Evolutionary conservation across 2,888 invertebrate species (phyloP).

Genomic region (Ectemnius cavifrons): DNA sequence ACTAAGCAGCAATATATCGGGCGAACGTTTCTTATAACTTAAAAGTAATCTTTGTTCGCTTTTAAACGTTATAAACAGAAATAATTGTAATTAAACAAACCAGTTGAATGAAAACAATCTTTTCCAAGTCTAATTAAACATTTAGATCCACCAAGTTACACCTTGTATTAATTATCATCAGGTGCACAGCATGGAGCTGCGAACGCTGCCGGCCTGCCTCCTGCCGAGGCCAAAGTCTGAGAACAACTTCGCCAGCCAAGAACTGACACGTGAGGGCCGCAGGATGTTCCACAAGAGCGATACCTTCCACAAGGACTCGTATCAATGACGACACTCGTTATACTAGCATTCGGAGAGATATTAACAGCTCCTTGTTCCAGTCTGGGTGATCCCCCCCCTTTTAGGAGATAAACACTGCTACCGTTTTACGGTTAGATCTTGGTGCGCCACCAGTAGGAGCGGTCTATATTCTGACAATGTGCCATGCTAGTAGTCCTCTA

Average conservation of each 20-base stretch:
- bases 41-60: no score
- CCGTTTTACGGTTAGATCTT: conserved; percentile 44
- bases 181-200: conserved; percentile 84
- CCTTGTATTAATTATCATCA: conserved; percentile 73
- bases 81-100: no score
- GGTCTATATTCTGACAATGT: conserved; percentile 56
- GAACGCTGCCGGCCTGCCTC: conserved; percentile 82
- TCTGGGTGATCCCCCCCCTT: conserved; percentile 24
- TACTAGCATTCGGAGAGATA: conserved; percentile 81
- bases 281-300: conserved; percentile 87
- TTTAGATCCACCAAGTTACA: no score
- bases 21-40: no score
- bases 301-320: conserved; percentile 86
- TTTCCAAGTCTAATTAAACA: no score
- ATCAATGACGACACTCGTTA: conserved; percentile 87
- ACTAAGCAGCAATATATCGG: no score
- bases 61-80: no score
- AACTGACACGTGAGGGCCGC: conserved; percentile 79
- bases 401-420: conserved; percentile 27
- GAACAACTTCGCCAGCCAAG: conserved; percentile 86
- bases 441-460: conserved; percentile 56
- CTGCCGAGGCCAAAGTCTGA: conserved; percentile 91
- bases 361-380: conserved; percentile 67
- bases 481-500: conserved; percentile 62
- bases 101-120: no score